Evolutionary conservation across 2,113 vertebrate genomes (phyloP), one percentile per base, ranked within the genome.

Genomic region (Turnix velox): DNA sequence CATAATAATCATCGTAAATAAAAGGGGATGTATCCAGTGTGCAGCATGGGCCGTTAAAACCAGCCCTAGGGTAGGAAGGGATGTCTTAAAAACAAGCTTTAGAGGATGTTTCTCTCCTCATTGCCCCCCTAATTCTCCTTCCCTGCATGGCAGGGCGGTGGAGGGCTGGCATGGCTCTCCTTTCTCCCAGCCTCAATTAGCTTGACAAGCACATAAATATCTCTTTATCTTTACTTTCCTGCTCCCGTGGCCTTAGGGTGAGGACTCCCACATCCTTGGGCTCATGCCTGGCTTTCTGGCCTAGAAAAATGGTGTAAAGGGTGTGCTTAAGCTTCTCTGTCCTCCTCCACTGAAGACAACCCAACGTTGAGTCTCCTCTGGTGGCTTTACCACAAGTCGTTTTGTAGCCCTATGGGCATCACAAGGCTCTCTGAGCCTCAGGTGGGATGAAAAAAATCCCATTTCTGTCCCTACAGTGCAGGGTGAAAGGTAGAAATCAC

Each of bases 1-100:
- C 27, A 5, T 92, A 95, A 93, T 94, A 83, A 95, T 96, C 90
- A 92, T 75, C 55, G 83, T 96, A 93, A 96, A 94, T 96, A 96
- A 92, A 96, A 93, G 83, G 95, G 96, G 90, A 93, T 14, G 66
- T 84, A 76, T 58, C 93, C 90, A 61, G 80, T 86, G 83, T 84
- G 83, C 79, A 75, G 90, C 40, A 28, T 8, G 93, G 92, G 79
- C 90, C 4, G 85, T 92, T 92, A 81, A 94, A 96, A 92, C 90
- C 48, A 93, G 90, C 96, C 95, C 76, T 57, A 25, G 95, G 93
- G 90, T 93, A n/a, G 83, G 83, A 80, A 94, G 83, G 83, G 33
- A 86, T 88, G 93, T 81, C 93, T 96, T 94, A 71, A 95, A 96
- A 95, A 92, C 92, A 94, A 80, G 86, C 88, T 90, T 89, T 82